Percentiles rank a stretch among this genome's conserved stretches.
phyloP scores from a whole-genome alignment of 2,113 vertebrate genomes.

The Strix aluco region DNA sequence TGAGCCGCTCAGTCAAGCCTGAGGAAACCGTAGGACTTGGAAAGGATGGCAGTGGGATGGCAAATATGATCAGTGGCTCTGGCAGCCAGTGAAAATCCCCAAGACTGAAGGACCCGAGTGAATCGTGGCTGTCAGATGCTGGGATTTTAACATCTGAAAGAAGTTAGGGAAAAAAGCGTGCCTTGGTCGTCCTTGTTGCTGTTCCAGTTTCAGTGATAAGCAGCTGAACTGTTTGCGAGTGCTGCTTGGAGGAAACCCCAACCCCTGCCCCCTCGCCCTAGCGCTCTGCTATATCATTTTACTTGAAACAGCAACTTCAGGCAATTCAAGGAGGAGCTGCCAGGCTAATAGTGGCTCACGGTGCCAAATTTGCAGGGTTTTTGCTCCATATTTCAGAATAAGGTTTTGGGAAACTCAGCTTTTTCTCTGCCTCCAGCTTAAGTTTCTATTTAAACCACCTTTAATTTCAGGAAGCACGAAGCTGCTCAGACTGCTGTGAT shows the following conservation, averaged over 20 bases:
- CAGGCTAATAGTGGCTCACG: background rate
- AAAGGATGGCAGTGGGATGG: background rate
- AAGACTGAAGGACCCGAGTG: background rate
- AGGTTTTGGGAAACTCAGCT: background rate
- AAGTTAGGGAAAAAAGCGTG: background rate
- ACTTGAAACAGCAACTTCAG: background rate
- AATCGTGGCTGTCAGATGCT: background rate
- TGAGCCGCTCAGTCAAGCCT: background rate
- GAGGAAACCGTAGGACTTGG: background rate
- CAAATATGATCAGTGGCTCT: background rate
- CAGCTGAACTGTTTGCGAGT: background rate
- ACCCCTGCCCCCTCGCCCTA: background rate
- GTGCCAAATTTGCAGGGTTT: background rate
- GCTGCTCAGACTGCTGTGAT: background rate
- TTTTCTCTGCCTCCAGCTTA: conserved; percentile 5
- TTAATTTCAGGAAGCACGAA: background rate
- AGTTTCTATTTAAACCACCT: conserved; percentile 26
- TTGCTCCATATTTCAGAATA: background rate
- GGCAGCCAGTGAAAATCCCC: background rate
- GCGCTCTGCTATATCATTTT: background rate
- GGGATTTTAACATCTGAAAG: background rate
- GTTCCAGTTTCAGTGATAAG: background rate
- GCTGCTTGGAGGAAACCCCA: background rate
- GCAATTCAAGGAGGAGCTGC: background rate
- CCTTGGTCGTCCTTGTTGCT: background rate